Evolutionary conservation across 2,113 vertebrate species (phyloP).

Genomic region (Zootoca vivipara): DNA sequence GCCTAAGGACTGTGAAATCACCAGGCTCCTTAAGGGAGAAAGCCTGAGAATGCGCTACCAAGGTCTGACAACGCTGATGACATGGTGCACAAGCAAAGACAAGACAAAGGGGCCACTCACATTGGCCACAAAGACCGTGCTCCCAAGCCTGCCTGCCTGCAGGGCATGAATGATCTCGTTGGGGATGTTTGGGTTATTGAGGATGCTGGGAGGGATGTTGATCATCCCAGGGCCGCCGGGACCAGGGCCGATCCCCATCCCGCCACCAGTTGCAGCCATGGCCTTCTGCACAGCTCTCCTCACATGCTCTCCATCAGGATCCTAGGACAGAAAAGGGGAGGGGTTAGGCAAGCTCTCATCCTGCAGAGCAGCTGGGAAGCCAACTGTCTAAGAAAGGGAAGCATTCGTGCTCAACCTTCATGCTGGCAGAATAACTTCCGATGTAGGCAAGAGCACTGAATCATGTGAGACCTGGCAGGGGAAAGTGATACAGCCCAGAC

Average conservation of each 20-base stretch:
- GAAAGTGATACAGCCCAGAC: not conserved
- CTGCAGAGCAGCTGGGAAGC: slow-evolving; percentile 3
- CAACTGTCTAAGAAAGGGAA: not conserved
- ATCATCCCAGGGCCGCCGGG: slow-evolving; percentile 86
- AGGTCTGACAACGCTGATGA: too few relatives aligned
- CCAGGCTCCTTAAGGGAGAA: too few relatives aligned
- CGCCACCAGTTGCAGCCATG: slow-evolving; percentile 77
- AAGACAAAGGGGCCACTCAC: slow-evolving; percentile 74
- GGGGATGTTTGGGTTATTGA: slow-evolving; percentile 98
- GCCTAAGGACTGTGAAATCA: too few relatives aligned
- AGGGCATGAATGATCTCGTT: slow-evolving; percentile 96
- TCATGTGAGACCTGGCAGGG: not conserved
- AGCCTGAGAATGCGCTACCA: too few relatives aligned
- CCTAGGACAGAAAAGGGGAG: slow-evolving; percentile 69
- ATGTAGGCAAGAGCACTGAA: not conserved
- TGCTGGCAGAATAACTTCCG: too few relatives aligned
- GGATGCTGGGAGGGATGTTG: slow-evolving; percentile 92
- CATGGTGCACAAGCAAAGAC: rapidly evolving
- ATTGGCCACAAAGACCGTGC: slow-evolving; percentile 95
- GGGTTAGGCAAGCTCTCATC: not conserved
- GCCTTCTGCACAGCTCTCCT: slow-evolving; percentile 91
- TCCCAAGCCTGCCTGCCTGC: slow-evolving; percentile 94
- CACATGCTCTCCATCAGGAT: slow-evolving; percentile 92
- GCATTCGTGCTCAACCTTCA: not conserved
- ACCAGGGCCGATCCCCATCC: slow-evolving; percentile 84